Percentiles rank a stretch among this genome's conserved stretches.
Conservation (phyloP, 2,113 vertebrate genomes). For the Mixornis gularis region DNA sequence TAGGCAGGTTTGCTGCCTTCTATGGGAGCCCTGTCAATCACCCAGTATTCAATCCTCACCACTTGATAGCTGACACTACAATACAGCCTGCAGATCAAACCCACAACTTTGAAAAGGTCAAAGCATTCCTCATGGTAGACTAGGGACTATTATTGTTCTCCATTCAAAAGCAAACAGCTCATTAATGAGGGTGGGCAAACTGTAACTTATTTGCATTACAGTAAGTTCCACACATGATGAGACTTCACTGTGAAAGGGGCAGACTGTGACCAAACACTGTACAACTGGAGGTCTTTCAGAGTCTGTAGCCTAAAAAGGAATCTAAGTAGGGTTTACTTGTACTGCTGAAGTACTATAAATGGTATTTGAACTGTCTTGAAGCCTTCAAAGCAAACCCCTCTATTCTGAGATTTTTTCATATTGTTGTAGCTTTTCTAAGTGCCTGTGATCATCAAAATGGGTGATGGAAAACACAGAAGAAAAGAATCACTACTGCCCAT, state of each 20-base stretch:
- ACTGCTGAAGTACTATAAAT: neutral
- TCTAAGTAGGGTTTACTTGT: neutral
- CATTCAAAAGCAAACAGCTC: neutral
- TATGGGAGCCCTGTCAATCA: neutral
- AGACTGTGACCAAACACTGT: neutral
- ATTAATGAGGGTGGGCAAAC: neutral
- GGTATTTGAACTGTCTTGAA: neutral
- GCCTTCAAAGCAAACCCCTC: neutral
- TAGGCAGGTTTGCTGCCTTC: neutral
- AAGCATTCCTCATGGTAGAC: neutral
- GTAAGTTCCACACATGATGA: neutral
- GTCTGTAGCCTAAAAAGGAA: neutral
- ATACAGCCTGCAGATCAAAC: constrained; percentile 17
- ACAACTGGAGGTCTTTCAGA: neutral
- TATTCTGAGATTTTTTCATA: neutral
- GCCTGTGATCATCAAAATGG: neutral
- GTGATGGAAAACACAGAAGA: neutral
- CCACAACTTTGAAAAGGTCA: constrained; percentile 4
- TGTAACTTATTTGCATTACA: neutral
- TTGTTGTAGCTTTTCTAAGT: neutral
- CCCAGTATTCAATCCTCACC: neutral
- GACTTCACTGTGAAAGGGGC: neutral
- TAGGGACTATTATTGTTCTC: neutral
- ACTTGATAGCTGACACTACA: neutral
- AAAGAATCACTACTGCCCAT: neutral